These are phyloP conservation scores for Sebastes elongatus DNA, from an alignment of 2,797 vertebrate genomes.

Conservation along the genomic window DNA sequence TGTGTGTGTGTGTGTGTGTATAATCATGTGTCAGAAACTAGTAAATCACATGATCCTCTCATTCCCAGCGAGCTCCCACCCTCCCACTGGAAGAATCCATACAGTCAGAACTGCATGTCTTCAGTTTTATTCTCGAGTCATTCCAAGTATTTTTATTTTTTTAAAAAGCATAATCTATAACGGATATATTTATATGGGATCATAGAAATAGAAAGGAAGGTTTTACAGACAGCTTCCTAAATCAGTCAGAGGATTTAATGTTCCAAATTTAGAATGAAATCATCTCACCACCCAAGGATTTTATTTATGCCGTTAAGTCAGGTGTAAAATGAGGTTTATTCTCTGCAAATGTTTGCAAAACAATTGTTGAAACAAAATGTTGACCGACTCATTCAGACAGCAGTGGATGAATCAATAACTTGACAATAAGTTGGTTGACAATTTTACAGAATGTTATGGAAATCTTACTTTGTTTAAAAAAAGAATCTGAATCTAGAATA, in stretches of 20 bases:
- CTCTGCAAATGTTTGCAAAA: background rate
- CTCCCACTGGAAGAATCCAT: background rate
- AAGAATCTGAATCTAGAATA: background rate
- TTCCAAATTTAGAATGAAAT: background rate
- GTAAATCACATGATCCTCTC: background rate
- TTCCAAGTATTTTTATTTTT: background rate
- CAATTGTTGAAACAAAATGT: too few species aligned
- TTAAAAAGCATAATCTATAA: rapidly evolving
- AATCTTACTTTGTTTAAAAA: background rate
- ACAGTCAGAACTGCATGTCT: background rate
- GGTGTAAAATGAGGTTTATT: background rate
- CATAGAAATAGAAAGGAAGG: background rate
- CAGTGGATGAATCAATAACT: too few species aligned
- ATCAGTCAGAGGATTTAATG: background rate
- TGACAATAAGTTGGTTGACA: too few species aligned
- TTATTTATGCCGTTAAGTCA: background rate
- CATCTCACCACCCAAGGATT: background rate
- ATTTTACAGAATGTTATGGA: background rate
- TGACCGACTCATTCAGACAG: too few species aligned
- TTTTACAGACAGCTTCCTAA: background rate
- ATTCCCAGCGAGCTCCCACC: background rate
- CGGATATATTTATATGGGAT: background rate
- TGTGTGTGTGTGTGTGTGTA: background rate
- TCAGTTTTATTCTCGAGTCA: background rate
- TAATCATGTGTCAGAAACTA: background rate